Evolutionary conservation across 2,797 vertebrate species (phyloP), one percentile per base, ranked within the genome.

Genomic region (Enteromius viviparus): DNA sequence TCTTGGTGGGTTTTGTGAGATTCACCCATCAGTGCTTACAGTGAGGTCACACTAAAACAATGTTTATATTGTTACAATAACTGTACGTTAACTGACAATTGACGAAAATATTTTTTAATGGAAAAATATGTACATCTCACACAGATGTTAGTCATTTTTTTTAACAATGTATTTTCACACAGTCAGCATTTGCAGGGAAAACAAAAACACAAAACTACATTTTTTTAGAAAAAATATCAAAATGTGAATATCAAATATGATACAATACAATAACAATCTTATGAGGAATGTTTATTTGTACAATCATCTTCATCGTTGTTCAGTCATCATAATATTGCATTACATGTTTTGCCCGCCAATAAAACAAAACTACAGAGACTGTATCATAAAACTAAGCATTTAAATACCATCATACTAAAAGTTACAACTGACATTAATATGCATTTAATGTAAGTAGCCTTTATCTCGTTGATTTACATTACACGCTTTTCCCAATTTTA

Each of bases 91-190:
- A 40, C 37, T 45, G 19, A 62, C 21, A 64, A 26, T 32, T 76
- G 49, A 47, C 6, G 4, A 45, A 64, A 72, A 72, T 7, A 49
- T 37, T 5, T n/a, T 62, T 51, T 49, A 81, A 26, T 45, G 37
- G 10, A 42, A 55, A 55, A 21, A 40, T 74, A 81, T 74, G 19
- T 64, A 74, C 55, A 81, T 47, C 55, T 72, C 21, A 34, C 53
- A 23, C 47, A 81, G 64, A 64, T 4, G n/a, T 40, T 51, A 23
- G 34, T 19, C 37, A 17, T 7, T 40, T 32, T 62, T 7, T 40
- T 32, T 21, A 0, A 77, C 14, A 64, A 64, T 14, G 17, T n/a
- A 77, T 62, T 29, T 64, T 81, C n/a, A 74, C 3, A 51, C 9
- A 40, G 32, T 81, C 58, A 64, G 45, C 21, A 74, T 65, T 37